Conservation (phyloP, 2,888 invertebrate genomes). For the Laothoe populi region DNA sequence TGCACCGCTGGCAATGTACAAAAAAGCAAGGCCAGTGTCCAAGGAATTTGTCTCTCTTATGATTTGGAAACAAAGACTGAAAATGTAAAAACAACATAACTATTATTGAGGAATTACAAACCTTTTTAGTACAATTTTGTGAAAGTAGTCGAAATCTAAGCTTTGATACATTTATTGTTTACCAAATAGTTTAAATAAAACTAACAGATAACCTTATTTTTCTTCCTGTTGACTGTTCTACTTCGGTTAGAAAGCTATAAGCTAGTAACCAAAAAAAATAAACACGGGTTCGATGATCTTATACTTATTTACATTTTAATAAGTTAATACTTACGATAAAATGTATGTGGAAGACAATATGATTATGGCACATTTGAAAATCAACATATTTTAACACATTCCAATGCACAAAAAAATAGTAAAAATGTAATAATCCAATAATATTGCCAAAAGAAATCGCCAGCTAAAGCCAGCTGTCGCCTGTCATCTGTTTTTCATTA, state of each 20-base stretch:
- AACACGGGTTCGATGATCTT: constrained; percentile 16
- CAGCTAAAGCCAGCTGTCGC: not conserved
- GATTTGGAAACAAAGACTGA: constrained; percentile 75
- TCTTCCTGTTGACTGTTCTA: not conserved
- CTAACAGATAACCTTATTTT: not conserved
- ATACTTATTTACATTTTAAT: constrained; percentile 11
- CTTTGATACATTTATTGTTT: not conserved
- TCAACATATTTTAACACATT: constrained; percentile 61
- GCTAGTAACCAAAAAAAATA: constrained; percentile 28
- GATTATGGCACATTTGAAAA: constrained; percentile 73
- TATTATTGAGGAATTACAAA: not conserved
- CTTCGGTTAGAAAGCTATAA: constrained; percentile 20
- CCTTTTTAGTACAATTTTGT: not conserved
- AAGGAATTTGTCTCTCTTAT: constrained; percentile 70
- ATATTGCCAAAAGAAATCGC: constrained; percentile 14
- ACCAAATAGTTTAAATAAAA: not conserved
- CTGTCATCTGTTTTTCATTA: not conserved
- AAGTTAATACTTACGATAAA: constrained; percentile 76
- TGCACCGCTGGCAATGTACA: constrained; percentile 74
- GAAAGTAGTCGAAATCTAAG: not conserved
- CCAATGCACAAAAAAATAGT: constrained; percentile 13
- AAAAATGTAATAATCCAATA: constrained; percentile 7
- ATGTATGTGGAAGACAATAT: constrained; percentile 70
- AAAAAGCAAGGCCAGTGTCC: constrained; percentile 75
- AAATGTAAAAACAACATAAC: constrained; percentile 46